Percentiles rank a stretch among this genome's conserved stretches.
Conservation (phyloP, 1,140 invertebrate genomes). For the Bicyclus anynana region DNA sequence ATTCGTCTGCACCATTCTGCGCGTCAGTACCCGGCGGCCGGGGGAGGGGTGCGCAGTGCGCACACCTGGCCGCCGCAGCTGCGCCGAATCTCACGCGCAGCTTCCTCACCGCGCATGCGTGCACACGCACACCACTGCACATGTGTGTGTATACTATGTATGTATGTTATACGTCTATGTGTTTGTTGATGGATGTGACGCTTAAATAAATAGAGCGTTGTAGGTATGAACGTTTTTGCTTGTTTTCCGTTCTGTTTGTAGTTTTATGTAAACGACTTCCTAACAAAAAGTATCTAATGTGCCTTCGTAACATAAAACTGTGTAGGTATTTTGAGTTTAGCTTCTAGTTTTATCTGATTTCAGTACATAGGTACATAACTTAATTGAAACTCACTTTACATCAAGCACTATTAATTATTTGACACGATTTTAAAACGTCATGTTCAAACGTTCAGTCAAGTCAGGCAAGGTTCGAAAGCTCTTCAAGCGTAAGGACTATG, state of each 20-base stretch:
- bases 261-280: too few relatives aligned
- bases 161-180: conserved; percentile 7
- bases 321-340: too few relatives aligned
- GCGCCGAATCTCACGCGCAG: conserved; percentile 73
- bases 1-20: neutral
- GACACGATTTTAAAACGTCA: too few relatives aligned
- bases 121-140: conserved; percentile 34
- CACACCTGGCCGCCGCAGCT: conserved; percentile 74
- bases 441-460: too few relatives aligned
- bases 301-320: too few relatives aligned
- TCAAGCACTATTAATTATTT: too few relatives aligned
- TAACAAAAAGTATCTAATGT: too few relatives aligned
- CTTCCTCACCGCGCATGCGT: conserved; percentile 65
- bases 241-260: neutral
- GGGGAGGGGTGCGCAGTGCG: conserved; percentile 58
- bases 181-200: conserved; percentile 2
- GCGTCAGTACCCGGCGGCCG: conserved; percentile 45
- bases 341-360: too few relatives aligned
- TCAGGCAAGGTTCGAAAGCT: too few relatives aligned
- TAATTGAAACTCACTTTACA: too few relatives aligned
- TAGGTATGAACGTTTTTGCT: neutral
- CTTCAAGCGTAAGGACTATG: too few relatives aligned
- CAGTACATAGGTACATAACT: too few relatives aligned
- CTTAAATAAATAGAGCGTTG: neutral
- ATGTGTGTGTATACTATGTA: neutral